Base-by-base conservation (phyloP, 2,113 vertebrate species). In the Dasyornis broadbenti region DNA sequence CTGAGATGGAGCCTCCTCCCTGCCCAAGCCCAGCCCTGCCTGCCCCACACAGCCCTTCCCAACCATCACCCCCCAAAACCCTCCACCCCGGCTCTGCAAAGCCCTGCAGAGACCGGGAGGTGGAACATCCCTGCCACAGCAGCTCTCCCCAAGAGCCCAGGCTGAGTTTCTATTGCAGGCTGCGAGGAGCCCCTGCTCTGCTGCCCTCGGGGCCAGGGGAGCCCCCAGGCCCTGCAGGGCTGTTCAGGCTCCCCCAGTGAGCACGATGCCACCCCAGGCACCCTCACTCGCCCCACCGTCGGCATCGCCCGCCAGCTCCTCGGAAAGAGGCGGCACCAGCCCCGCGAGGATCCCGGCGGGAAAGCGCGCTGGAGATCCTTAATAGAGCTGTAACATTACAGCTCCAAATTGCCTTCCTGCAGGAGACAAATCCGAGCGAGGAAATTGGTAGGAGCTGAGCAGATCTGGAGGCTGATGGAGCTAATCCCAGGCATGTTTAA, bases 401-500 rank as follows among this genome's bases (percentile, higher is more conserved):
- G 84, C 59, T 81, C 69, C 77, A 73, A 88, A 92, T 80, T 49
- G 60, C 90, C 69, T 93, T 69, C 79, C 90, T 90, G 45, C 85
- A 81, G 90, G 50, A 92, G 82, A 75, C 87, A 90, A 94, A 91
- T 81, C 92, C 44, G 15, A 66, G 83, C 56, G 85, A 66, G 85
- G 73, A 90, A 90, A 92, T 79, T 63, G 68, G 87, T 80, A 79
- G 81, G 82, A 92, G 57, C 83, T 2, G 44, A 84, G 77, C 4
- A 2, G 89, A 91, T 95, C 66, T 7, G 6, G 76, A 89, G 80
- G 75, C 73, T 82, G 89, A 94, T 13, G 59, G 66, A 91, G 91
- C 89, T 96, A 85, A 96, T 96, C 81, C 84, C 84, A 60, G 70
- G 87, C 73, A 56, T 42, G 70, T 91, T 92, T 85, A 91, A 90